Conservation (phyloP, 2,113 vertebrate genomes). For the Amazona vittata region DNA sequence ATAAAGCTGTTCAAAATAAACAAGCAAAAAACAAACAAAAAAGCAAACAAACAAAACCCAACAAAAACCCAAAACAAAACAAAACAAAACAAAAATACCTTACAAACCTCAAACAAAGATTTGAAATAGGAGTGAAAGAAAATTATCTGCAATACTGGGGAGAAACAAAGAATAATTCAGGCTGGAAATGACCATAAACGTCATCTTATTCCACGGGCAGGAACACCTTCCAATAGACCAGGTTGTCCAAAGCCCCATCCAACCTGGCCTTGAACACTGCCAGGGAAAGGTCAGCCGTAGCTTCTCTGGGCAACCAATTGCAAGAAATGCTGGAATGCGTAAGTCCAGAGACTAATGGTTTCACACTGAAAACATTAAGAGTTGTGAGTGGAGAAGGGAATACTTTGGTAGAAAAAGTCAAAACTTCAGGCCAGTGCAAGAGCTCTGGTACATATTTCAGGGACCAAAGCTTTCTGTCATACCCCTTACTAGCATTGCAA, state of each 20-base stretch:
- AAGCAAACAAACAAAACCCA: not conserved
- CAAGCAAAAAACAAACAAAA: not conserved
- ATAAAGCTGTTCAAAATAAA: not conserved
- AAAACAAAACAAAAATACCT: not conserved
- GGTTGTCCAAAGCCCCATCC: not conserved
- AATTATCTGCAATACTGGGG: rapidly evolving
- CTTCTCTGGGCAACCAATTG: not conserved
- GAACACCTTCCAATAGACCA: not conserved
- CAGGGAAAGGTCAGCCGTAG: not conserved
- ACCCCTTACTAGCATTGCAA: not conserved
- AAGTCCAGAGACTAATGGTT: not conserved
- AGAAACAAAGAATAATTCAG: not conserved
- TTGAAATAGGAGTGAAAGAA: not conserved
- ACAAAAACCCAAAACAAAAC: not conserved
- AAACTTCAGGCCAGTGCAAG: not conserved
- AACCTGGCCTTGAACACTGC: not conserved
- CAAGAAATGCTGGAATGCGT: not conserved
- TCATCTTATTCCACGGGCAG: not conserved
- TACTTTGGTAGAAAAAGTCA: not conserved
- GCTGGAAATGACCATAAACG: not conserved
- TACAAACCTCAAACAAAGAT: not conserved
- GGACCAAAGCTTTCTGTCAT: not conserved
- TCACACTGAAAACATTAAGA: not conserved
- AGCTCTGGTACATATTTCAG: not conserved
- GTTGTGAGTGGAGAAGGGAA: not conserved